These are phyloP conservation scores for Lagodon rhomboides DNA, from an alignment of 2,797 vertebrate species.

Conservation along the genomic window DNA sequence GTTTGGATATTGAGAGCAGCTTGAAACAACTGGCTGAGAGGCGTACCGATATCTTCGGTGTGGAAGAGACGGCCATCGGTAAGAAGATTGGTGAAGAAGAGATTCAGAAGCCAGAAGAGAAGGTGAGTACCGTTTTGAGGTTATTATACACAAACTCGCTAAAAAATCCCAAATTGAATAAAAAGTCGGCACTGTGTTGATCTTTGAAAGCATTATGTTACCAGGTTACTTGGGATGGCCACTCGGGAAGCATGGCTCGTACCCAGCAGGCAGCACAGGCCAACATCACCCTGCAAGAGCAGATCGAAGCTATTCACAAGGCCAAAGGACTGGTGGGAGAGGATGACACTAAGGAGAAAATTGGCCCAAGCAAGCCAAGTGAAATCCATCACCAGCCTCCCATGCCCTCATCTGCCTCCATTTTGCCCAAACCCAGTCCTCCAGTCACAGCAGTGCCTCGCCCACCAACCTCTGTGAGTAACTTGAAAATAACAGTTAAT, in stretches of 20 bases:
- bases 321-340: conserved; percentile 98
- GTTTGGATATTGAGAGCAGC: conserved; percentile 99
- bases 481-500: background rate
- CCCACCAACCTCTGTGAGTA: conserved; percentile 87
- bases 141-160: background rate
- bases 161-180: background rate
- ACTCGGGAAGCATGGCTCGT: conserved; percentile 99
- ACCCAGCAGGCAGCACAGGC: conserved; percentile 99
- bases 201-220: background rate
- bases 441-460: conserved; percentile 87
- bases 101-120: conserved; percentile 99
- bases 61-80: conserved; percentile 98
- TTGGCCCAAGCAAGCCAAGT: conserved; percentile 97
- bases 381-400: conserved; percentile 90
- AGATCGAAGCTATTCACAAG: conserved; percentile 99
- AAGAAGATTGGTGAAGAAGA: conserved; percentile 99
- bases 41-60: conserved; percentile 99
- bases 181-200: background rate
- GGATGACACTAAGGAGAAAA: conserved; percentile 98
- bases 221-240: conserved; percentile 99
- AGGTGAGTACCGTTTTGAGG: conserved; percentile 82
- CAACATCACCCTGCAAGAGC: conserved; percentile 98
- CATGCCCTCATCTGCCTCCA: conserved; percentile 83
- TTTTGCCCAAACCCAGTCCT: conserved; percentile 86
- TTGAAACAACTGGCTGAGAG: conserved; percentile 98